These are phyloP conservation scores for Aythya baeri DNA, from an alignment of 2,113 vertebrate genomes.

Conservation along the genomic window DNA sequence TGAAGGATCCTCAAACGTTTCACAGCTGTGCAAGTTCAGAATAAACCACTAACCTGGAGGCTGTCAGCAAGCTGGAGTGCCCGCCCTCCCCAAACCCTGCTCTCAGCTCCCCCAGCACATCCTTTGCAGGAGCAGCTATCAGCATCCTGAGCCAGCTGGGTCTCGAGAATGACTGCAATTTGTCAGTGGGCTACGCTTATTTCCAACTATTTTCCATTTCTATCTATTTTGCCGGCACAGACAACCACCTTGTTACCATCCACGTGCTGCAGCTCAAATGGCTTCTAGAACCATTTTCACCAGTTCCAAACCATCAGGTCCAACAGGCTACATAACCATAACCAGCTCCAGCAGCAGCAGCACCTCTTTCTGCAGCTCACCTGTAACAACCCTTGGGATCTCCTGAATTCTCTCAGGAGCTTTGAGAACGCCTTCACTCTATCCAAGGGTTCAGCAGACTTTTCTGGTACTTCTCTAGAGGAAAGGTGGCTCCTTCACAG, in stretches of 20 bases:
- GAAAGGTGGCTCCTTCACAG: neutral
- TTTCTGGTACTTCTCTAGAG: too few relatives aligned
- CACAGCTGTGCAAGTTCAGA: neutral
- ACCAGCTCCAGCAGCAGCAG: neutral
- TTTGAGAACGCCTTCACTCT: neutral
- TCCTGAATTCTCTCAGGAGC: neutral
- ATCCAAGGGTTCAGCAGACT: neutral
- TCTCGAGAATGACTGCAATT: rapidly evolving
- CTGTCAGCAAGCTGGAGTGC: neutral
- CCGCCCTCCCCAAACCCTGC: rapidly evolving
- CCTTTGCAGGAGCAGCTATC: neutral
- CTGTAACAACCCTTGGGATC: neutral
- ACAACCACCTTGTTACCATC: neutral
- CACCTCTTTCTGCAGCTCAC: neutral
- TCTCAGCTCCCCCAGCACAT: rapidly evolving
- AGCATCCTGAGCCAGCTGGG: neutral
- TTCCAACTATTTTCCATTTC: neutral
- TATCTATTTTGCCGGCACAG: rapidly evolving
- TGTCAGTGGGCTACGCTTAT: rapidly evolving
- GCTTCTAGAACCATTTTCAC: neutral
- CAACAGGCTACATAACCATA: rapidly evolving
- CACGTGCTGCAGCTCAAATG: neutral
- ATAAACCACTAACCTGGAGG: neutral
- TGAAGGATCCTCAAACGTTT: neutral
- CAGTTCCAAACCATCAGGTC: neutral